A percentile compares a stretch with the other conserved stretches of the same genome.
phyloP scores from a whole-genome alignment of 2,113 vertebrate genomes.

The Ctenodactylus gundi region DNA sequence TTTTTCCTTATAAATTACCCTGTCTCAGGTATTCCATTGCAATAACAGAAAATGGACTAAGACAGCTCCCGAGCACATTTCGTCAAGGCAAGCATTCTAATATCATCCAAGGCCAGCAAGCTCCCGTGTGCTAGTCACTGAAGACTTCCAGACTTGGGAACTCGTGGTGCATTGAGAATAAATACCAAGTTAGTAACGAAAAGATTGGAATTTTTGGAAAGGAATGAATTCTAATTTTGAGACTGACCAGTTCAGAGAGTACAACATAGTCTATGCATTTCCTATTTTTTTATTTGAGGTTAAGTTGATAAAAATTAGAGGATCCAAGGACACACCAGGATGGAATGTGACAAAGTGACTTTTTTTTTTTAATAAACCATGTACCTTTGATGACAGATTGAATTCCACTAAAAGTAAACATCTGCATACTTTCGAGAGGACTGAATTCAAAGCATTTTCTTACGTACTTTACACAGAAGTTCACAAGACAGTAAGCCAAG shows the following conservation, averaged over 20 bases:
- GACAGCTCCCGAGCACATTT: neutral
- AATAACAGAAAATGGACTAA: neutral
- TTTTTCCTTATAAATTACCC: neutral
- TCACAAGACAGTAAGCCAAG: neutral
- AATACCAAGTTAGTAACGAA: neutral
- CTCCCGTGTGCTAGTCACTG: neutral
- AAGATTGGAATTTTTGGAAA: neutral
- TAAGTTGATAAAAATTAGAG: neutral
- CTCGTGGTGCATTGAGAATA: neutral
- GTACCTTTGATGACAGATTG: neutral
- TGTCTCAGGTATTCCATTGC: too few species aligned
- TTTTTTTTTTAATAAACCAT: neutral
- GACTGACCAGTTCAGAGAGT: neutral
- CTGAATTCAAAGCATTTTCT: neutral
- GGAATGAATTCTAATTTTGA: neutral
- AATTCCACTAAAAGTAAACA: neutral
- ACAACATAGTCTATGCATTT: neutral
- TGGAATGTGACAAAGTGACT: neutral
- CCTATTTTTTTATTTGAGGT: neutral
- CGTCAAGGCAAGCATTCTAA: neutral
- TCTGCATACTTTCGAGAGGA: neutral
- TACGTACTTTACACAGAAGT: neutral
- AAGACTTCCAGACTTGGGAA: neutral
- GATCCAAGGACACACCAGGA: neutral
- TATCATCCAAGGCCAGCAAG: neutral